These are phyloP conservation scores for Cottus gobio DNA, from an alignment of 2,113 vertebrate species.

Conservation along the genomic window DNA sequence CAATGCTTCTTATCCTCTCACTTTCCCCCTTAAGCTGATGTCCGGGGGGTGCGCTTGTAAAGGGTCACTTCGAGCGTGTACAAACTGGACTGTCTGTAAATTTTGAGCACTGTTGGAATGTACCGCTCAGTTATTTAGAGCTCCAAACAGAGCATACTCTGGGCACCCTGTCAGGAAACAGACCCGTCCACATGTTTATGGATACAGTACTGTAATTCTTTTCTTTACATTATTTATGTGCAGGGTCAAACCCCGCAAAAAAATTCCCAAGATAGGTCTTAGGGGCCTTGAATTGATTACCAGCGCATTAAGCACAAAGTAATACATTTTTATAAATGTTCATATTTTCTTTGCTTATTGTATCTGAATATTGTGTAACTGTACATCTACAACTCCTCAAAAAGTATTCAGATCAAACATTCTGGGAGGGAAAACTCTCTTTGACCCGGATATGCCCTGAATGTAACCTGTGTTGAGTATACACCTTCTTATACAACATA, in stretches of 20 bases:
- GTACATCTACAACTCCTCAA: neutral
- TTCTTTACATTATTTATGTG: too few relatives aligned
- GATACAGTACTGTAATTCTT: too few relatives aligned
- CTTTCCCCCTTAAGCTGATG: too few relatives aligned
- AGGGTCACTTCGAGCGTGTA: too few relatives aligned
- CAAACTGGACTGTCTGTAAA: too few relatives aligned
- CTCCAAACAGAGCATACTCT: too few relatives aligned
- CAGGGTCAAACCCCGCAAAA: neutral
- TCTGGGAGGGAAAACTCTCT: neutral
- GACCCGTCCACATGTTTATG: too few relatives aligned
- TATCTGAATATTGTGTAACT: neutral
- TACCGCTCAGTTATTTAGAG: too few relatives aligned
- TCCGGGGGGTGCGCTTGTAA: too few relatives aligned
- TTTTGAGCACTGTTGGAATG: too few relatives aligned
- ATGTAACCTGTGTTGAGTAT: neutral
- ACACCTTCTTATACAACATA: neutral
- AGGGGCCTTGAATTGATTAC: neutral
- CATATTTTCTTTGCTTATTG: neutral
- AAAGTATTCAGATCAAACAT: neutral
- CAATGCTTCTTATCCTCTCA: too few relatives aligned
- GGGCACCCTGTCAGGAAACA: too few relatives aligned
- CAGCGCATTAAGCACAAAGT: neutral
- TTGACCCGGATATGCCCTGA: neutral
- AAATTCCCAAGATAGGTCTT: neutral
- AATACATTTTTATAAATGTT: neutral